Base-by-base conservation (phyloP, 2,888 invertebrate genomes). In the Eupeodes luniger region DNA sequence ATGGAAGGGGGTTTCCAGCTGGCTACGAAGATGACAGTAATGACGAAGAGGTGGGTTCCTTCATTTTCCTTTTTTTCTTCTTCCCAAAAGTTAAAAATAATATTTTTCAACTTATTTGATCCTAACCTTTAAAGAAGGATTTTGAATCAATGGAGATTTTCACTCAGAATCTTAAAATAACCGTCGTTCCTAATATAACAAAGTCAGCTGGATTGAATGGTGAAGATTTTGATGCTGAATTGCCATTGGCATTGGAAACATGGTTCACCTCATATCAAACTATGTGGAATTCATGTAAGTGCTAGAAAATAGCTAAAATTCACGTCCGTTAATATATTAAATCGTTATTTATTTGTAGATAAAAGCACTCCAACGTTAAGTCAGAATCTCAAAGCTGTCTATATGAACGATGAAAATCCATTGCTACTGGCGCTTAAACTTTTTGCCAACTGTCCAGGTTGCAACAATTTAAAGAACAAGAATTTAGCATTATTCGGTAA, bases 381-480 rank as follows among this genome's bases (percentile, higher is more conserved):
- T 61, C 91, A 92, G 83, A 89, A 90, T 76, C 81, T 93, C 67
- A 89, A 91, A 90, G 62, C 90, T 66, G 72, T 91, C 69, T 90
- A 91, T 86, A 64, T 90, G 81, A 84, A 90, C 78, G 90, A 92
- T 89, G 76, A 90, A 74, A 86, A 93, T 81, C 94, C 94, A 0
- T 77, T 93, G 72, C 69, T 93, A n/a, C 76, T 92, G 80, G 93
- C 92, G 1, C 87, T 94, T 0, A 93, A 93, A 85, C 85, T 94
- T 0, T 94, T 93, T 77, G 94, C 93, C 19, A 92, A 92, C 59
- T 92, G 93, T 69, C 93, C 93, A 27, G 93, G 92, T 61, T 92
- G 92, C 79, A 92, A 92, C 81, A 93, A 93, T 83, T 90, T 93
- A n/a, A 93, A 93, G 82, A 92, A 91, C 36, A 93, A 92, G 83